Evolutionary conservation across 2,888 invertebrate species (phyloP).

Genomic region (Callinectes sapidus): DNA sequence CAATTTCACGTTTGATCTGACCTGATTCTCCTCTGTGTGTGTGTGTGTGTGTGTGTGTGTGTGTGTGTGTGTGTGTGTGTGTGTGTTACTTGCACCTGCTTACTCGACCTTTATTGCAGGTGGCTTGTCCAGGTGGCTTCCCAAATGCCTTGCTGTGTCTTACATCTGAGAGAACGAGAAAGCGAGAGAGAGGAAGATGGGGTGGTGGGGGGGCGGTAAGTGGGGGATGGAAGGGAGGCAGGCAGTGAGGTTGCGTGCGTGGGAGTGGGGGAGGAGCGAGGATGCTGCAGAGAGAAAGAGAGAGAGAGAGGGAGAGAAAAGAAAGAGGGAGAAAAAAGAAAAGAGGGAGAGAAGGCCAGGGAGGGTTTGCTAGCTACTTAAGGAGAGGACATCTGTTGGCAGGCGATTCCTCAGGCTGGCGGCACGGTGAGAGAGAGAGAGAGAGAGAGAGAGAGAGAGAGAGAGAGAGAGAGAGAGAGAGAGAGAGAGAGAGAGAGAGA

Average conservation of each 20-base stretch:
- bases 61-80: conserved; percentile 38
- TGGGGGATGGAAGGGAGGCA: not conserved
- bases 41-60: conserved; percentile 42
- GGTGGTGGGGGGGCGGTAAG: not conserved
- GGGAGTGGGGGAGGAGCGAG: not conserved
- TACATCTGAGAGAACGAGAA: conserved; percentile 8
- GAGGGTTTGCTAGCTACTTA: not conserved
- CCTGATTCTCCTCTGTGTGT: conserved; percentile 1
- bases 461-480: conserved; percentile 12
- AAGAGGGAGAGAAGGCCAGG: not conserved
- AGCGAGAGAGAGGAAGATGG: conserved; percentile 23
- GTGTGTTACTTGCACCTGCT: not conserved
- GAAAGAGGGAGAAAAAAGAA: too few relatives aligned
- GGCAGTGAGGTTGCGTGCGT: not conserved
- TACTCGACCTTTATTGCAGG: conserved; percentile 8
- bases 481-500: conserved; percentile 12
- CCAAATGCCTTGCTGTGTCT: not conserved
- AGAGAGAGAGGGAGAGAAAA: not conserved
- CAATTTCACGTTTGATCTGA: not conserved
- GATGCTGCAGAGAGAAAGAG: not conserved
- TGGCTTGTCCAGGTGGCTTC: not conserved
- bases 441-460: conserved; percentile 21
- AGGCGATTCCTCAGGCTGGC: not conserved
- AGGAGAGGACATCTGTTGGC: not conserved
- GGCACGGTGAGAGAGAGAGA: not conserved